Percentiles rank a stretch among this genome's conserved stretches.
These are phyloP conservation scores for Isoperla grammatica DNA, from an alignment of 2,888 invertebrate genomes.

Conservation along the genomic window DNA sequence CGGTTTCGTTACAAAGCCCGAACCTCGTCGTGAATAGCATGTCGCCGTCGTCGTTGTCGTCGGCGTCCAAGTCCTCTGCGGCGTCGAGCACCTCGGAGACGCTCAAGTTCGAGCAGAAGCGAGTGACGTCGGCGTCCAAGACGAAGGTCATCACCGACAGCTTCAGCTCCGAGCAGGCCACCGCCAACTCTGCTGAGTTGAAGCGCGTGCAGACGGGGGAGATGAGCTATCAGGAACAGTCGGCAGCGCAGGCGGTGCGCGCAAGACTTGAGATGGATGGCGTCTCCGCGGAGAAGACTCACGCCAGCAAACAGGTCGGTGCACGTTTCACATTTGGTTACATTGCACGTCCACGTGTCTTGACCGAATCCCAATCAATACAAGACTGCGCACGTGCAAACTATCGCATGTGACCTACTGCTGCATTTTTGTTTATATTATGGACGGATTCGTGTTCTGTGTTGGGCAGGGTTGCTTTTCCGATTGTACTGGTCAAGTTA, in stretches of 20 bases:
- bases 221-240: constrained; percentile 41
- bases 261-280: constrained; percentile 79
- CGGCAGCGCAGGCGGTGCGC: constrained; percentile 65
- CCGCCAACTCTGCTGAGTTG: constrained; percentile 65
- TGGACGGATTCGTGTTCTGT: no score
- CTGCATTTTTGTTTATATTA: no score
- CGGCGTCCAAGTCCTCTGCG: constrained; percentile 34
- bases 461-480: no score
- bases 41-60: not conserved
- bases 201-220: constrained; percentile 68
- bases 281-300: constrained; percentile 78
- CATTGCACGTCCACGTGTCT: no score
- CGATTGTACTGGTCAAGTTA: no score
- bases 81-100: constrained; percentile 48
- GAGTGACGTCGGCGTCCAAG: constrained; percentile 69
- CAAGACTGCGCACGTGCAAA: no score
- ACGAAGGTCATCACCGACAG: constrained; percentile 78
- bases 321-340: not conserved
- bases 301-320: constrained; percentile 72
- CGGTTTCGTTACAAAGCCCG: constrained; percentile 42
- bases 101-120: constrained; percentile 77
- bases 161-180: constrained; percentile 71
- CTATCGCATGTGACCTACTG: no score
- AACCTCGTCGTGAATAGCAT: constrained; percentile 35
- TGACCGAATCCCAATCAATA: no score